Base-by-base conservation (phyloP, 2,888 invertebrate genomes). In the Latrodectus hesperus region DNA sequence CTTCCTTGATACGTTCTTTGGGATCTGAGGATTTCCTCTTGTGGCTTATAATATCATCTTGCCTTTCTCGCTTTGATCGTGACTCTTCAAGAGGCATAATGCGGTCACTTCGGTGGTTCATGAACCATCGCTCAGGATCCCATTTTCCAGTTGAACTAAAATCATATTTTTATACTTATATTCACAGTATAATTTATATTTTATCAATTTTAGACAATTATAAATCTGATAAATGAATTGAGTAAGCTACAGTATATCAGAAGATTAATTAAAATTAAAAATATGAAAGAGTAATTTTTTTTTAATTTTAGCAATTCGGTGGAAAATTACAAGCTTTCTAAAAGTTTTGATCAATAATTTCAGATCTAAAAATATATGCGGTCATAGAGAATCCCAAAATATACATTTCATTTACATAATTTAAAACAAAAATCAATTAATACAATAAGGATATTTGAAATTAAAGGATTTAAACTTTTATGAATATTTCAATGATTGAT, bases 1-100 rank as follows among this genome's bases (percentile, higher is more conserved):
- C 96, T 92, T 96, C 96, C 90, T 96, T 95, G 77, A 96, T 94
- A 75, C 96, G 94, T 92, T 96, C 96, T 89, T 91, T 91, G 6
- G 92, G 92, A 90, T 92, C 92, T 88, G 90, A 74, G 86, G 91
- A 89, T 89, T 92, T 90, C 60, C 91, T 88, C 85, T 92, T 91
- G 71, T 90, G 89, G 83, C 90, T 90, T 16, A 90, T 85, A 17
- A 84, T 64, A 11, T 91, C 91, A 51, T 91, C 90, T 71, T 91
- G 91, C 67, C 91, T 88, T 65, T 91, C 91, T n/a, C 91, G 89
- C 53, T 90, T 89, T 16, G 84, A 55, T 64, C 90, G 87, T 11
- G 85, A 38, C 16, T 90, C 90, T 9, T 91, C 90, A 8, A 91
- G 90, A 60, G 91, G 84, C 8, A 91, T 91, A 11, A 91, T 91